Percentiles rank a stretch among this genome's conserved stretches.
Conservation (phyloP, 1,140 invertebrate genomes). For the Ooceraea biroi region DNA sequence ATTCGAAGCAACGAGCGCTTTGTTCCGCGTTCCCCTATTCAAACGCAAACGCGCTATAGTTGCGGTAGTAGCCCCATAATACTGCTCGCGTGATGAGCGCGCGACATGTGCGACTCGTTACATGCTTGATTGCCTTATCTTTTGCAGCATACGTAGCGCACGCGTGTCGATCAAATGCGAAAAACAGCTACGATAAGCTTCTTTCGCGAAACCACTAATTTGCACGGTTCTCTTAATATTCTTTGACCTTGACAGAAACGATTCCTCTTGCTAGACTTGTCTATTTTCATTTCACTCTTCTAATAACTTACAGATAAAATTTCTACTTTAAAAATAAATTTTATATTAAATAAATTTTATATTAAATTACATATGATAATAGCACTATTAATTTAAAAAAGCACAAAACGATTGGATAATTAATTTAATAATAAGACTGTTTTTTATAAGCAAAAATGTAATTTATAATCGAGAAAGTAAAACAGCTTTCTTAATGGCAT, state of each 20-base stretch:
- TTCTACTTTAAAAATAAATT: neutral
- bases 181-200: constrained; percentile 43
- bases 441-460: neutral
- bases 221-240: neutral
- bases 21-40: constrained; percentile 65
- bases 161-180: constrained; percentile 37
- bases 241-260: neutral
- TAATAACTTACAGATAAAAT: constrained; percentile 17
- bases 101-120: constrained; percentile 58
- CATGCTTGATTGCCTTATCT: constrained; percentile 62
- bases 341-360: constrained; percentile 6
- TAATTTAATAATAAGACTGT: neutral
- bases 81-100: constrained; percentile 51
- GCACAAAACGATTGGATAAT: neutral
- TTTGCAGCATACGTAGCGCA: constrained; percentile 24
- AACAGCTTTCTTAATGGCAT: neutral
- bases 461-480: neutral
- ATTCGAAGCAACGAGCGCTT: constrained; percentile 71
- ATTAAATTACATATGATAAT: neutral
- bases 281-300: neutral
- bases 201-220: neutral
- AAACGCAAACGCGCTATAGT: constrained; percentile 54
- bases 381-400: neutral
- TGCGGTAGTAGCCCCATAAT: constrained; percentile 52
- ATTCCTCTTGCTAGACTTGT: neutral